These are phyloP conservation scores for Chlamydotis undulata DNA, from an alignment of 2,113 vertebrate genomes.

Conservation along the genomic window DNA sequence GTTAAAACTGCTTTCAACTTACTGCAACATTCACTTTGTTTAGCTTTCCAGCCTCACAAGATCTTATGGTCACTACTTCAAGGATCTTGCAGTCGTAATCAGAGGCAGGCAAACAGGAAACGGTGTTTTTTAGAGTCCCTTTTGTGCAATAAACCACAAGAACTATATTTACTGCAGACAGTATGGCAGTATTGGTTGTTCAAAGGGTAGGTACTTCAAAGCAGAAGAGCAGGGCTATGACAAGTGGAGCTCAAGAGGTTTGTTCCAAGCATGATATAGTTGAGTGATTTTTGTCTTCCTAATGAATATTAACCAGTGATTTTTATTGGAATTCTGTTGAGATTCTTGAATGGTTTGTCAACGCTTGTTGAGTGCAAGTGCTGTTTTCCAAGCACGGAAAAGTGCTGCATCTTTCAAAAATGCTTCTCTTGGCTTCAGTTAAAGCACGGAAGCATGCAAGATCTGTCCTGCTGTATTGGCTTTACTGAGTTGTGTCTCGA, in stretches of 20 bases:
- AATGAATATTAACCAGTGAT: not conserved
- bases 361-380: not conserved
- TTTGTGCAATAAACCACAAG: conserved; percentile 53
- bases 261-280: conserved; percentile 18
- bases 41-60: conserved; percentile 36
- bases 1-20: conserved; percentile 1
- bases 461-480: not conserved
- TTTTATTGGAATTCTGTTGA: not conserved
- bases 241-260: conserved; percentile 32
- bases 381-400: not conserved
- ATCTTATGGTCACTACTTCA: conserved; percentile 26
- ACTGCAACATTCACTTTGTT: conserved; percentile 23
- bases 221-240: not conserved
- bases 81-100: conserved; percentile 45
- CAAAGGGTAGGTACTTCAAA: conserved; percentile 34
- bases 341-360: conserved; percentile 7
- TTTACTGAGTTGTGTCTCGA: not conserved
- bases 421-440: not conserved
- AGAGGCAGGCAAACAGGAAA: conserved; percentile 61
- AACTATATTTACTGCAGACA: conserved; percentile 41
- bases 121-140: conserved; percentile 21
- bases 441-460: not conserved
- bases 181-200: conserved; percentile 21
- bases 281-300: conserved; percentile 26
- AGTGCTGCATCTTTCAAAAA: conserved; percentile 18